A percentile compares a stretch with the other conserved stretches of the same genome.
Evolutionary conservation across 92 coral and sea anemone genomes (phyloP).

Genomic region (Muricea muricata): DNA sequence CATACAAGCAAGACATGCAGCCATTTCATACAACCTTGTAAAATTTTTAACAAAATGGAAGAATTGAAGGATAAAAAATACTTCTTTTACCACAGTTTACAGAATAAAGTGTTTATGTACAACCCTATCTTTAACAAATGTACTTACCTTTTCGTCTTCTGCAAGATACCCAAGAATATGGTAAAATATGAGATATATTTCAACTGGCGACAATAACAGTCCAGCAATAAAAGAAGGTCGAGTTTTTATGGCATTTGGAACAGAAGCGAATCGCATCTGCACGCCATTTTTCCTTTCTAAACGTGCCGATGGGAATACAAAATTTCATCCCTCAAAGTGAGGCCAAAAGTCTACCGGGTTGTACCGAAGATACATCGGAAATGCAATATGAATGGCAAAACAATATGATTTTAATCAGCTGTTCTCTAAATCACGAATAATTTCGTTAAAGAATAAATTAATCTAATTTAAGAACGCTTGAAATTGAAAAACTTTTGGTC

Average conservation of each 20-base stretch:
- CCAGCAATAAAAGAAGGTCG: background rate
- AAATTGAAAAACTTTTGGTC: too few species aligned
- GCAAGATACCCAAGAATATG: background rate
- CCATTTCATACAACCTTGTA: too few species aligned
- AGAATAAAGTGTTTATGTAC: background rate
- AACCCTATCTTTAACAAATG: background rate
- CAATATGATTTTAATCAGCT: too few species aligned
- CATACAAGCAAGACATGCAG: too few species aligned
- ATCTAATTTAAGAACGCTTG: too few species aligned
- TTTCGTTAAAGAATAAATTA: too few species aligned
- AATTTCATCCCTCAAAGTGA: conserved; percentile 3
- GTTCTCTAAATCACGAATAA: too few species aligned
- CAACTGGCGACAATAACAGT: background rate
- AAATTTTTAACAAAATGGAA: too few species aligned
- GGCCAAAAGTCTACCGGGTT: background rate
- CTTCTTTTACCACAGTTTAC: too few species aligned
- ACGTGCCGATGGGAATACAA: conserved; percentile 19
- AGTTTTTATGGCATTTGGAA: background rate
- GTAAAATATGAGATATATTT: background rate
- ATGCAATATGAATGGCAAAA: too few species aligned
- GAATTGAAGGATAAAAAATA: too few species aligned
- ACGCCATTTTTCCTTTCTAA: conserved; percentile 43
- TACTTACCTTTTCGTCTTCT: background rate
- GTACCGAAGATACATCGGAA: background rate
- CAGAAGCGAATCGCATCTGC: background rate